Evolutionary conservation across 1,140 invertebrate species (phyloP), one percentile per base, ranked within the genome.

Genomic region (Holcopasites calliopsidis): DNA sequence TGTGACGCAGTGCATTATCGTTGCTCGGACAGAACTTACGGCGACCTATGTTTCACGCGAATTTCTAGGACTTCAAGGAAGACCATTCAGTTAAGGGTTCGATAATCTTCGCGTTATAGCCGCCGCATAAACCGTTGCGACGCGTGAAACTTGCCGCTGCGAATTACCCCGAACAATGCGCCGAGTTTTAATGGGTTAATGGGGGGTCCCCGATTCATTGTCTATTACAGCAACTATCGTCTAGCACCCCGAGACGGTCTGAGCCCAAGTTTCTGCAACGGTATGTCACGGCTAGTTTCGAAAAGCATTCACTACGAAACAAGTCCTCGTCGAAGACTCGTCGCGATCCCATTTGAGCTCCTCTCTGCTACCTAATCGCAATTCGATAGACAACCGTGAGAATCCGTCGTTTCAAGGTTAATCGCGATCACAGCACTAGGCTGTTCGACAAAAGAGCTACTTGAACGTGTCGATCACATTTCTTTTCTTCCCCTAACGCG

Each of bases 11-110:
- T 2, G 54, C 18, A 57, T 57, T 3, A 16, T 28, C 13, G 13
- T 18, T 54, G 6, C 18, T n/a, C 23, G 18, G 40, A 42, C 5
- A 13, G 5, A 42, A 16, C 40, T 42, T n/a, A 5, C 44, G 44
- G 23, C 11, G 13, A 1, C 13, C 28, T 31, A 13, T 18, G 23
- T 65, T 77, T 21, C 44, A n/a, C 13, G 64, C 18, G 65, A 79
- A 70, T 79, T 76, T 79, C 65, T 55, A 76, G 1, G 76, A 68
- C 54, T 82, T 83, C 80, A 11, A 7, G 40, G 26, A 76, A 44
- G 47, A 54, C 40, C 11, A 52, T 33, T 70, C 69, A 55, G 26
- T 11, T 13, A 26, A 57, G 13, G 40, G 35, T 49, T 50, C 70
- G 62, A 80, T 74, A 79, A 79, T 74, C 54, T 26, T 71, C 33